A percentile compares a stretch with the other conserved stretches of the same genome.
Conservation (phyloP, 2,888 invertebrate genomes). For the Macrophya alboannulata region DNA sequence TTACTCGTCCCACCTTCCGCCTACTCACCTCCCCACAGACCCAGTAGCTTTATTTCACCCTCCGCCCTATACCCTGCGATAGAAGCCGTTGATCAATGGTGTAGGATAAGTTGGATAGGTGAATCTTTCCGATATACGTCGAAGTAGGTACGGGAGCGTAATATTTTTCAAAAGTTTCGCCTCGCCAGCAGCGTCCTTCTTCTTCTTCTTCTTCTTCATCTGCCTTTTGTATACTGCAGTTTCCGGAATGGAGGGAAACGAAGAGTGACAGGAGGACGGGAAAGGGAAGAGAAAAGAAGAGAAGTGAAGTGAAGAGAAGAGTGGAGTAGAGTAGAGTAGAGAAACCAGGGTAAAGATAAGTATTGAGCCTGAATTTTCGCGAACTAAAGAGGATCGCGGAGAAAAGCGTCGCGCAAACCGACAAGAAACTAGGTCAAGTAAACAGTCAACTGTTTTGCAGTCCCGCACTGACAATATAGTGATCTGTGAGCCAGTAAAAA, state of each 20-base stretch:
- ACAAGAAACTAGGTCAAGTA: conserved; percentile 69
- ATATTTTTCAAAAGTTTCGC: conserved; percentile 68
- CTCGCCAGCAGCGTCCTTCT: conserved; percentile 46
- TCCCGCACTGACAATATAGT: conserved; percentile 51
- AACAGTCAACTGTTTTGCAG: conserved; percentile 61
- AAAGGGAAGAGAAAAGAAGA: conserved; percentile 57
- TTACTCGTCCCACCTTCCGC: conserved; percentile 59
- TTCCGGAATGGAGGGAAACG: conserved; percentile 62
- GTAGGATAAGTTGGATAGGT: conserved; percentile 57
- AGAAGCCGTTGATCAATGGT: conserved; percentile 59
- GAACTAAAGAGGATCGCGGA: conserved; percentile 63
- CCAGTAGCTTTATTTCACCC: conserved; percentile 8
- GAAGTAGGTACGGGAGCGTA: conserved; percentile 54
- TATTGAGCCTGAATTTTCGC: conserved; percentile 69
- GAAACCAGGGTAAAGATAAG: conserved; percentile 60
- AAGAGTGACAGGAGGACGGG: conserved; percentile 66
- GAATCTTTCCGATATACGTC: conserved; percentile 60
- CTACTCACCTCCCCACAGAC: conserved; percentile 57
- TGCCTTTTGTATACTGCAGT: conserved; percentile 57
- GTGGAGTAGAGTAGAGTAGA: conserved; percentile 46
- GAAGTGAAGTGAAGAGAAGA: conserved; percentile 74
- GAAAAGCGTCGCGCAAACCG: conserved; percentile 61
- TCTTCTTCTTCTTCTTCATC: background rate
- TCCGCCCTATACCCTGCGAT: conserved; percentile 29
- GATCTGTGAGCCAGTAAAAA: conserved; percentile 49